Percentiles rank a stretch among this genome's conserved stretches.
Conservation (phyloP, 1,140 invertebrate species). For the Caenorhabditis inopinata region DNA sequence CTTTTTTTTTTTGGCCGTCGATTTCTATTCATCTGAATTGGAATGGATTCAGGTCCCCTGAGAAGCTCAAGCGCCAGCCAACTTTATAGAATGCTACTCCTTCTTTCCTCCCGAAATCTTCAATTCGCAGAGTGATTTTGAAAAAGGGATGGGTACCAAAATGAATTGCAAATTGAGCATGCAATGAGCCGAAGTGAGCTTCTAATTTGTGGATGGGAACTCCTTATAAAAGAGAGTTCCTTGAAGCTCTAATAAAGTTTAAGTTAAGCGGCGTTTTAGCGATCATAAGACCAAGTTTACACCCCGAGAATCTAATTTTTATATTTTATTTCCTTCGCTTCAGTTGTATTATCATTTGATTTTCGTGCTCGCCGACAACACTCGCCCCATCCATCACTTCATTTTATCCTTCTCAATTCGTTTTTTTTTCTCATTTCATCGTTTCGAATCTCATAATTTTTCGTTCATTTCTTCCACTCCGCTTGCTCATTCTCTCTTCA, state of each 20-base stretch:
- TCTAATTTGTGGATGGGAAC: too few species aligned
- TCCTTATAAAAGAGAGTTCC: too few species aligned
- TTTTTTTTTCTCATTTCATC: background rate
- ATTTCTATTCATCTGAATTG: conserved; percentile 21
- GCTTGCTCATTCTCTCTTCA: background rate
- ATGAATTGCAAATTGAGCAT: background rate
- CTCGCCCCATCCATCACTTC: background rate
- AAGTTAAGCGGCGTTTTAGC: too few species aligned
- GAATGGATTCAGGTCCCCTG: conserved; percentile 24
- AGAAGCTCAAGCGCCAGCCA: background rate
- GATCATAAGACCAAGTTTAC: too few species aligned
- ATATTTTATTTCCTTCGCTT: too few species aligned
- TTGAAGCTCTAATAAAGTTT: too few species aligned
- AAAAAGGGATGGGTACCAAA: background rate
- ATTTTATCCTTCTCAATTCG: background rate
- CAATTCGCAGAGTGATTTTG: conserved; percentile 16
- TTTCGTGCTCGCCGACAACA: background rate
- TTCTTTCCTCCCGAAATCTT: background rate
- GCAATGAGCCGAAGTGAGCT: too few species aligned
- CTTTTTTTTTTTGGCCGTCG: background rate
- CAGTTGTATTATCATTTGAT: too few species aligned
- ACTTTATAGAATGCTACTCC: conserved; percentile 5
- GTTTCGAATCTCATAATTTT: conserved; percentile 21
- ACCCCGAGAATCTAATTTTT: too few species aligned
- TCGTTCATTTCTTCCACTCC: conserved; percentile 14